phyloP scores from a whole-genome alignment of 2,888 invertebrate species.

The Andrena marginata region DNA sequence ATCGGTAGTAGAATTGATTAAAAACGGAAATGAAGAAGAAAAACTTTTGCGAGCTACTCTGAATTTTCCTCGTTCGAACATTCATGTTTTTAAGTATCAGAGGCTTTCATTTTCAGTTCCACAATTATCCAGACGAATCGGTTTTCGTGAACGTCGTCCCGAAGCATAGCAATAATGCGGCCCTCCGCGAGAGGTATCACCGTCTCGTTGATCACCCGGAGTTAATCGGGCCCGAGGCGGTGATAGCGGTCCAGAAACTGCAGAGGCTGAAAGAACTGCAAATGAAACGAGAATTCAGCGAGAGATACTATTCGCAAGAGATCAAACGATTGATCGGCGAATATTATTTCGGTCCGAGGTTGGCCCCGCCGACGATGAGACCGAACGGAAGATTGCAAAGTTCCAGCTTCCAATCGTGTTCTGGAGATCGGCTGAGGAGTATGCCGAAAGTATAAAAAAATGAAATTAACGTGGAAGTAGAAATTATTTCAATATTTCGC shows the following conservation, averaged over 20 bases:
- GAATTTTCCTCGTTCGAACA: no score
- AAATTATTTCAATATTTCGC: neutral
- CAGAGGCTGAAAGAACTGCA: constrained; percentile 74
- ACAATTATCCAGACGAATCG: constrained; percentile 15
- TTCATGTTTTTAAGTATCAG: no score
- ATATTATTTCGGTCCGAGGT: constrained; percentile 60
- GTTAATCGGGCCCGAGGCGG: constrained; percentile 59
- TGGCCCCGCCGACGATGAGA: constrained; percentile 16
- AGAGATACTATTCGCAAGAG: constrained; percentile 75
- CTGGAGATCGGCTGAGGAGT: constrained; percentile 30
- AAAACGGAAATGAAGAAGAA: no score
- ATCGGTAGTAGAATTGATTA: no score
- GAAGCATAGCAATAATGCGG: neutral
- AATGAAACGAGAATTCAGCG: constrained; percentile 70
- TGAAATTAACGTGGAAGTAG: neutral
- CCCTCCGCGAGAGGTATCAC: constrained; percentile 26
- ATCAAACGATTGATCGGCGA: constrained; percentile 75
- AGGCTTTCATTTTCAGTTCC: neutral
- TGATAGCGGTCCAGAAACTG: constrained; percentile 67
- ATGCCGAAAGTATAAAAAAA: constrained; percentile 7
- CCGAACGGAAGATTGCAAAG: constrained; percentile 16
- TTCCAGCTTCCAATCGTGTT: constrained; percentile 28
- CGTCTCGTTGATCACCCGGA: constrained; percentile 29
- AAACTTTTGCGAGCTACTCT: no score
- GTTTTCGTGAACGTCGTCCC: constrained; percentile 15